Evolutionary conservation across 2,797 vertebrate genomes (phyloP).

Genomic region (Hydrocynus forskahlii): DNA sequence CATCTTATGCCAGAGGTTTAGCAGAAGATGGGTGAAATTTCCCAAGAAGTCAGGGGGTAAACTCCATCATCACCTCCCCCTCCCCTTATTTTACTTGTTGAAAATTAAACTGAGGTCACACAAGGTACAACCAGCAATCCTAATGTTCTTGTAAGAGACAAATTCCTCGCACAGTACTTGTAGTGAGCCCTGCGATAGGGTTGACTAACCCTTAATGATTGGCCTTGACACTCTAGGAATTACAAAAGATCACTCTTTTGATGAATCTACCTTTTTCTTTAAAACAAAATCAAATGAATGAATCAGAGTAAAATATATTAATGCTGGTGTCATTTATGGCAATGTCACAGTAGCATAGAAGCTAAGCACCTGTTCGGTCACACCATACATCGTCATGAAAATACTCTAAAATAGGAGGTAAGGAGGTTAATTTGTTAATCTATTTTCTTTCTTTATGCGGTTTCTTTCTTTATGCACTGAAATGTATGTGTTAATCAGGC

Average conservation of each 20-base stretch:
- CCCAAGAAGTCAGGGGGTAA: slow-evolving; percentile 10
- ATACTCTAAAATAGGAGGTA: too few species aligned
- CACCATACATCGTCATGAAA: too few species aligned
- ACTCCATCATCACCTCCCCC: slow-evolving; percentile 1
- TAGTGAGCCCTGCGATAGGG: background rate
- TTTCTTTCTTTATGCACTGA: too few species aligned
- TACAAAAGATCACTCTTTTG: background rate
- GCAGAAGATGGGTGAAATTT: slow-evolving; percentile 1
- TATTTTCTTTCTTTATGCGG: too few species aligned
- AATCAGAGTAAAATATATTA: background rate
- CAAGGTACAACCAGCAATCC: background rate
- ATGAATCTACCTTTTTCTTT: background rate
- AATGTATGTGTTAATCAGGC: too few species aligned
- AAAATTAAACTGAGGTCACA: slow-evolving; percentile 32
- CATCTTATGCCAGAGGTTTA: background rate
- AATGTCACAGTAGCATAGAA: too few species aligned
- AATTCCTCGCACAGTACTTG: background rate
- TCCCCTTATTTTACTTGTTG: background rate
- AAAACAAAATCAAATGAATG: too few species aligned
- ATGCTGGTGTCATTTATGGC: too few species aligned
- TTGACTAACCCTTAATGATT: background rate
- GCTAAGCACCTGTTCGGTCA: too few species aligned
- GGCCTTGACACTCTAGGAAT: background rate
- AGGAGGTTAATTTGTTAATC: too few species aligned
- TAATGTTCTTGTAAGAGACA: slow-evolving; percentile 1